Evolutionary conservation across 2,797 vertebrate species (phyloP), one percentile per base, ranked within the genome.

Genomic region (Fistularia tabacaria): DNA sequence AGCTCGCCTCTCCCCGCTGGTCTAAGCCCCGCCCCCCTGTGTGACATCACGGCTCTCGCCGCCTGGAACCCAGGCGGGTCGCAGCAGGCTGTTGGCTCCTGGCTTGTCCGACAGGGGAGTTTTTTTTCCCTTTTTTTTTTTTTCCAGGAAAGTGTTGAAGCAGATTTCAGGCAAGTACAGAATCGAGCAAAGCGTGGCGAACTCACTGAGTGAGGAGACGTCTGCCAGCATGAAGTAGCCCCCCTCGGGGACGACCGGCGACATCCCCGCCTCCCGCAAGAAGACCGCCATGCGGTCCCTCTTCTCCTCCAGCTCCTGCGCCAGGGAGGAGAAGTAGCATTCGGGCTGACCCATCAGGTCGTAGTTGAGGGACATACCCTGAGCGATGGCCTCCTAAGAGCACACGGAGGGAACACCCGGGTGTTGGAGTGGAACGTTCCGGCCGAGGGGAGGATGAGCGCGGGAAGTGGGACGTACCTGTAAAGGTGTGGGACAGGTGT

Each of bases 191-290:
- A 5, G 25, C 25, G 2, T 12, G 7, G 48, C 36, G 14, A 43
- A 84, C 90, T 90, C 71, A 98, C 97, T 91, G 70, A 98, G 86
- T 0, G 73, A 62, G 8, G 97, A 91, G 69, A 98, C 85, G 37
- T 99, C 93, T 10, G 89, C 93, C 0, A 97, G 82, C 86, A 99
- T 96, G 65, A 99, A 99, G 88, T 98, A 99, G 58, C 96, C 95
- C 69, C 97, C 97, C 38, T 98, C 94, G 3, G 97, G 97, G 67
- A 97, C 15, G 46, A 98, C 38, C 1, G 97, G 95, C 56, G 85
- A 89, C 81, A 99, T 90, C 14, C 96, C 95, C 2, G 81, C 88
- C 39, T 85, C 92, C 58, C 61, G 85, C 45, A 99, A 74, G 1
- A 98, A 89, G 59, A 55, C 60, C 5, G 91, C 93, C 89, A 99